Evolutionary conservation across 2,888 invertebrate species (phyloP), one percentile per base, ranked within the genome.

Genomic region (Acleris sparsana): DNA sequence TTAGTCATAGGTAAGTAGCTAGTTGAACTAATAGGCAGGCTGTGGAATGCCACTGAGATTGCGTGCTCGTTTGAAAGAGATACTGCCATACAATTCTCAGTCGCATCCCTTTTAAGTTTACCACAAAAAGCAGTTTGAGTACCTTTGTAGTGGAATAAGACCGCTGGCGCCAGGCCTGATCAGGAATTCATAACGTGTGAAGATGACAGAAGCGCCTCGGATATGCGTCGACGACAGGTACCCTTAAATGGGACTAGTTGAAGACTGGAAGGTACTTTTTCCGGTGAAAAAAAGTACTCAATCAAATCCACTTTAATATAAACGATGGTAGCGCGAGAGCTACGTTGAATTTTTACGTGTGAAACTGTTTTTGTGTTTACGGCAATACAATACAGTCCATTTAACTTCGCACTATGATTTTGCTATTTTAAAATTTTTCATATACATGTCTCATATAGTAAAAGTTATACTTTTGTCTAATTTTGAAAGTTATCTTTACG

Each of bases 101-200:
- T 11, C 56, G 56, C 49, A 59, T 52, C 59, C 51, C 49, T 43
- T 51, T 65, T 65, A 55, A 46, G 53, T 18, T 46, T 6, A 17
- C 25, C 33, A 66, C 65, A 66, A 66, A 66, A 66, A 61, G 57
- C 46, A 52, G 61, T 61, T 33, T 51, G 33, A 46, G 56, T 65
- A 60, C 49, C 64, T 65, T 60, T 65, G 64, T 55, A 55, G 52
- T 33, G n/a, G 55, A 43, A 55, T 46, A 22, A 59, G 64, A 53
- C 60, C 68, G 69, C 73, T 73, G 89, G 90, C 90, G 89, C 89
- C 90, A 80, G 68, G 61, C 70, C 82, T 86, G 80, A 89, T 90
- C 81, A 72, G 72, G 78, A 33, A 90, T 89, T 86, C 90, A 83
- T 63, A 64, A 72, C 83, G 75, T 73, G 78, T 67, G 67, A 61